These are phyloP conservation scores for Drosophila miranda DNA, from an alignment of 1,140 invertebrate genomes.

Conservation along the genomic window DNA sequence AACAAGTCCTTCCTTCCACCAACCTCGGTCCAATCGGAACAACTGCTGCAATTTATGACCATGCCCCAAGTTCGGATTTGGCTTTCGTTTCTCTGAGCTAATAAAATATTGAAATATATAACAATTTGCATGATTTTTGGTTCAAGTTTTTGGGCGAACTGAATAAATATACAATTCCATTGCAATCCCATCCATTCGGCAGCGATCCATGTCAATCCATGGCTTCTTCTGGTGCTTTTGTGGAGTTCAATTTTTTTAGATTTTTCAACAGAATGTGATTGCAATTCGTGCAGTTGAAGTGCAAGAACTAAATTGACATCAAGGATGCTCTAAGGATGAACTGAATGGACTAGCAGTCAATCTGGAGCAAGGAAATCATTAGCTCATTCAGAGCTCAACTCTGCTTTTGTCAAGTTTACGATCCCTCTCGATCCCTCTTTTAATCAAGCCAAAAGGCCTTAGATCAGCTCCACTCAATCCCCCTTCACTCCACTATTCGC, in stretches of 20 bases:
- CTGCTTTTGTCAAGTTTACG: constrained; percentile 3
- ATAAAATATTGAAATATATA: constrained; percentile 79
- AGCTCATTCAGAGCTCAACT: constrained; percentile 23
- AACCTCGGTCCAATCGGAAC: constrained; percentile 30
- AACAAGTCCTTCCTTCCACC: constrained; percentile 45
- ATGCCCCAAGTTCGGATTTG: constrained; percentile 31
- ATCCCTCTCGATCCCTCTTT: background rate
- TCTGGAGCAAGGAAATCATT: background rate
- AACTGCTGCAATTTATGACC: constrained; percentile 75
- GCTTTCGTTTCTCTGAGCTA: constrained; percentile 42
- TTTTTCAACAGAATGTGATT: constrained; percentile 10
- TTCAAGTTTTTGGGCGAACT: constrained; percentile 34
- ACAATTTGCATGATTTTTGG: constrained; percentile 66
- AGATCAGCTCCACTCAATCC: background rate
- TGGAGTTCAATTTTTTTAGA: constrained; percentile 32
- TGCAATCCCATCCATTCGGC: background rate
- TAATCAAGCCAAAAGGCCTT: background rate
- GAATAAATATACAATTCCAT: constrained; percentile 39
- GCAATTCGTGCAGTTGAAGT: constrained; percentile 1
- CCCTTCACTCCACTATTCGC: background rate
- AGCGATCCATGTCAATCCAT: constrained; percentile 8
- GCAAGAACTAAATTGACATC: constrained; percentile 35
- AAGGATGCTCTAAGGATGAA: constrained; percentile 5
- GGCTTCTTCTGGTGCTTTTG: constrained; percentile 14
- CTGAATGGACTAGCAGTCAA: no score